phyloP scores from a whole-genome alignment of 1,140 invertebrate genomes.

The Cyphomyrmex costatus region DNA sequence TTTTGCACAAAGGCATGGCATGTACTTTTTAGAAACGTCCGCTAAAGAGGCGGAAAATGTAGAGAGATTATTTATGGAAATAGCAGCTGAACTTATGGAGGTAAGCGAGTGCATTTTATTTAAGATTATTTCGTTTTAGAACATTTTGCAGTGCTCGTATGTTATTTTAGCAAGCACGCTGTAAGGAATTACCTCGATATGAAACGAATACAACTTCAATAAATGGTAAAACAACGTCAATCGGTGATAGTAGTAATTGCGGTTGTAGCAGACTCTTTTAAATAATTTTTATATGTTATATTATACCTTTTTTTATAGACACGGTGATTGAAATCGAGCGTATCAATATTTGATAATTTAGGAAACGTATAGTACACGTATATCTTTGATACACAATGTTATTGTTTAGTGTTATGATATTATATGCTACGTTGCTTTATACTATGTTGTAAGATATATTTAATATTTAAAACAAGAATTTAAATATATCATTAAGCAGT shows the following conservation, averaged over 20 bases:
- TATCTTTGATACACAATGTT: slow-evolving; percentile 69
- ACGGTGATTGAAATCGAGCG: slow-evolving; percentile 66
- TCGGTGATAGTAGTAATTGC: slow-evolving; percentile 90
- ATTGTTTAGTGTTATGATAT: slow-evolving; percentile 69
- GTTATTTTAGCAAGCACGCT: slow-evolving; percentile 91
- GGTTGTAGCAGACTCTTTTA: slow-evolving; percentile 86
- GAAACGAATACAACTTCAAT: slow-evolving; percentile 91
- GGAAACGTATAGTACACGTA: slow-evolving; percentile 56
- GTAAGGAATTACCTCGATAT: slow-evolving; percentile 92
- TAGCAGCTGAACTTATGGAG: slow-evolving; percentile 97
- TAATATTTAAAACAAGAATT: slow-evolving; percentile 49
- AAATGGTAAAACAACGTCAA: slow-evolving; percentile 90
- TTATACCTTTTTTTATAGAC: slow-evolving; percentile 70
- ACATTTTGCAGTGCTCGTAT: slow-evolving; percentile 29
- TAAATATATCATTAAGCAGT: slow-evolving; percentile 63
- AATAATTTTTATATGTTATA: slow-evolving; percentile 73
- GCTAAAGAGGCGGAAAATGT: slow-evolving; percentile 99
- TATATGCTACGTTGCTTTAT: slow-evolving; percentile 70
- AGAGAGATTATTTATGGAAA: slow-evolving; percentile 98
- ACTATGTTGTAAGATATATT: slow-evolving; percentile 69
- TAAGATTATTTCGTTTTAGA: not conserved
- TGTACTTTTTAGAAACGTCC: slow-evolving; percentile 99
- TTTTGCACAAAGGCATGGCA: slow-evolving; percentile 97
- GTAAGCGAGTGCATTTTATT: slow-evolving; percentile 82
- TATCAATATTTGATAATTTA: slow-evolving; percentile 67